phyloP scores from a whole-genome alignment of 37 sponge, comb jelly and placozoan genomes.

The Eunapius fragilis region DNA sequence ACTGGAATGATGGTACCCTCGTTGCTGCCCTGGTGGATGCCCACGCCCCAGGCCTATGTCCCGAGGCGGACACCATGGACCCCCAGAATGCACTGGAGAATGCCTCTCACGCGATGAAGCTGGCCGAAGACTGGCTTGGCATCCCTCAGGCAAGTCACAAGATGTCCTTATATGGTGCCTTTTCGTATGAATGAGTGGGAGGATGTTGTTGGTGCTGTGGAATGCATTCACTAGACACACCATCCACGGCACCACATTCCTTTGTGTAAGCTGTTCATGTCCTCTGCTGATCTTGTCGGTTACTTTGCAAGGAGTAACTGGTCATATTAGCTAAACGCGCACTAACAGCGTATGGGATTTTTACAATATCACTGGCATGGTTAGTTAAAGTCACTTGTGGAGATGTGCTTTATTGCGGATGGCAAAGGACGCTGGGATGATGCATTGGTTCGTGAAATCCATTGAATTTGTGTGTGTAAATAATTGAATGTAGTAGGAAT shows the following conservation, averaged over 20 bases:
- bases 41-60: slow-evolving; percentile 94
- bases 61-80: slow-evolving; percentile 78
- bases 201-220: not conserved
- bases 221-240: not conserved
- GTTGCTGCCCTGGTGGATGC: slow-evolving; percentile 88
- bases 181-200: not conserved
- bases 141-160: slow-evolving; percentile 75
- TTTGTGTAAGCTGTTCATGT: not conserved
- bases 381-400: no score
- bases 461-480: no score
- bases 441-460: no score
- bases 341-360: no score
- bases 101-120: slow-evolving; percentile 82
- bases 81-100: slow-evolving; percentile 83
- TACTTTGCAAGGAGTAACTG: not conserved
- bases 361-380: no score
- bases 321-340: no score
- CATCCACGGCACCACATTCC: not conserved
- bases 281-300: not conserved
- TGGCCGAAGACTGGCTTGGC: slow-evolving; percentile 93
- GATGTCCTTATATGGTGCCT: not conserved
- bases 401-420: no score
- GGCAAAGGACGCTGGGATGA: no score
- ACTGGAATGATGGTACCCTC: slow-evolving; percentile 95
- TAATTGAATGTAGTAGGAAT: no score